Percentiles rank a stretch among this genome's conserved stretches.
Evolutionary conservation across 2,113 vertebrate genomes (phyloP).

Genomic region (Bostrychus sinensis): DNA sequence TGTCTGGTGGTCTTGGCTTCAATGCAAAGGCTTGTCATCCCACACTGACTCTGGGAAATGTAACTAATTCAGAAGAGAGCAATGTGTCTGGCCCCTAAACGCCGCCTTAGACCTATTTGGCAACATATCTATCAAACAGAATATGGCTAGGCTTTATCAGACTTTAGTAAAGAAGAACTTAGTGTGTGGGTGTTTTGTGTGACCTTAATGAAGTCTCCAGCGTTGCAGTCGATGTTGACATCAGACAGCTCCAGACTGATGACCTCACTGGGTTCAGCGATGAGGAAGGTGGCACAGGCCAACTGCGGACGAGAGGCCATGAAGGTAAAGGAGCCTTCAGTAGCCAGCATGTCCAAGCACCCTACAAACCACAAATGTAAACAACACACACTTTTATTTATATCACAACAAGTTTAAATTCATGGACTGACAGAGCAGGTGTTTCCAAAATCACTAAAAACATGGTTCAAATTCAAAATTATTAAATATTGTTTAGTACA

Average conservation of each 20-base stretch:
- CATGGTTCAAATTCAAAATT: neutral
- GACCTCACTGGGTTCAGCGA: slow-evolving; percentile 73
- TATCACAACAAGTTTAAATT: neutral
- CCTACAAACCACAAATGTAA: slow-evolving; percentile 40
- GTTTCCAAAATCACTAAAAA: neutral
- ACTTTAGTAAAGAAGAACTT: neutral
- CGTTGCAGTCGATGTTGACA: slow-evolving; percentile 72
- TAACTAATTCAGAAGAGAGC: slow-evolving; percentile 46
- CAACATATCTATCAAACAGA: slow-evolving; percentile 31
- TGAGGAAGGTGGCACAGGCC: slow-evolving; percentile 73
- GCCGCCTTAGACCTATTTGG: slow-evolving; percentile 28
- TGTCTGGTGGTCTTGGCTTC: slow-evolving; percentile 50
- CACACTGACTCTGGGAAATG: slow-evolving; percentile 53
- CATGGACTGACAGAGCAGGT: neutral
- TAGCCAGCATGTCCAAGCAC: slow-evolving; percentile 77
- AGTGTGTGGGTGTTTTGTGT: slow-evolving; percentile 16
- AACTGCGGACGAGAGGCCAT: slow-evolving; percentile 61
- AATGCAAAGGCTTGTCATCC: slow-evolving; percentile 54
- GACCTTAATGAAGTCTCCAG: slow-evolving; percentile 77
- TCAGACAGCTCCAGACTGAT: slow-evolving; percentile 73
- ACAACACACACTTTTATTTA: neutral
- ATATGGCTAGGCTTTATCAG: slow-evolving; percentile 17
- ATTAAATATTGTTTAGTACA: too few relatives aligned
- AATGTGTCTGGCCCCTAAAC: slow-evolving; percentile 39
- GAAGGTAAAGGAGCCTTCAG: slow-evolving; percentile 72